Evolutionary conservation across 2,797 vertebrate genomes (phyloP).

Genomic region (Monodelphis domestica): DNA sequence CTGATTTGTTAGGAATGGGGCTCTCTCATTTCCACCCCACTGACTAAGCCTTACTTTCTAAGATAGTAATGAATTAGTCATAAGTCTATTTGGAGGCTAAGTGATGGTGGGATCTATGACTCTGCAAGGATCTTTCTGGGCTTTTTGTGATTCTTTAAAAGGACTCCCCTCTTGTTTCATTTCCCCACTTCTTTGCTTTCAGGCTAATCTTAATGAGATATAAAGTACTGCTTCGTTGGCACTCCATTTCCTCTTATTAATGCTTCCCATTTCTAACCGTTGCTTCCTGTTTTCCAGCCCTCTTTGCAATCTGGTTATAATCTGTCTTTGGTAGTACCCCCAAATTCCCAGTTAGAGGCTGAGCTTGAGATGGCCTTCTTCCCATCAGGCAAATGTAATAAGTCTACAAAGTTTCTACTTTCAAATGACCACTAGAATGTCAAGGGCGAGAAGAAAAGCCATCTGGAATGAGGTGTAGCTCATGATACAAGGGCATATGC

Average conservation of each 20-base stretch:
- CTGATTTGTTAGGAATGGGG: background rate
- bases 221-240: background rate
- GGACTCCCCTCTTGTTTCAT: background rate
- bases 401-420: constrained; percentile 34
- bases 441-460: constrained; percentile 60
- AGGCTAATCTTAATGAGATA: background rate
- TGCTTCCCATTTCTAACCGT: background rate
- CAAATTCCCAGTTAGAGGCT: background rate
- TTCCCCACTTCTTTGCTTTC: background rate
- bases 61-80: background rate
- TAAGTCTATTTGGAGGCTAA: background rate
- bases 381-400: background rate
- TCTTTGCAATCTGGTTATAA: background rate
- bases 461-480: constrained; percentile 21
- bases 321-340: background rate
- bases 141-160: background rate
- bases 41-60: background rate
- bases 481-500: background rate
- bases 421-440: constrained; percentile 16
- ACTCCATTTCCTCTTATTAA: background rate
- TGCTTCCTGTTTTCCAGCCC: background rate
- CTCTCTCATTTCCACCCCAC: background rate
- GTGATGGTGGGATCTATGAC: background rate
- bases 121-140: background rate
- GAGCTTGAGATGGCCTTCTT: background rate